phyloP scores from a whole-genome alignment of 2,888 invertebrate species.

The Drosophila infuscata region DNA sequence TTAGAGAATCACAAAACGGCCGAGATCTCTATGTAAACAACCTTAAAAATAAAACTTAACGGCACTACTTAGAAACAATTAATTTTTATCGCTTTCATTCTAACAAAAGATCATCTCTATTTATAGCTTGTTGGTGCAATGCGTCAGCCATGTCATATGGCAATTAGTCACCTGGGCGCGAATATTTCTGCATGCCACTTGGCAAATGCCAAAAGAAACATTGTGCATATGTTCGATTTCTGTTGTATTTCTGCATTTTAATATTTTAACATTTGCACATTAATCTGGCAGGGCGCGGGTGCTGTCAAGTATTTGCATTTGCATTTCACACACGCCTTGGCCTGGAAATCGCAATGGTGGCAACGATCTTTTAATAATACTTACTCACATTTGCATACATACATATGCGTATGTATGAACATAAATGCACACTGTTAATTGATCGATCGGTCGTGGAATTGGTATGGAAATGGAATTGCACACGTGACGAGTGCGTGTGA shows the following conservation, averaged over 20 bases:
- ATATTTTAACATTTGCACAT: constrained; percentile 52
- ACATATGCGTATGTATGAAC: constrained; percentile 18
- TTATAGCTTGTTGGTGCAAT: constrained; percentile 32
- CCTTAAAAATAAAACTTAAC: neutral
- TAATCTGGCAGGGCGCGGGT: constrained; percentile 65
- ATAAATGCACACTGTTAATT: constrained; percentile 41
- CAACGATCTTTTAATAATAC: constrained; percentile 67
- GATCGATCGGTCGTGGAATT: constrained; percentile 69
- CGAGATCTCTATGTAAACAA: neutral
- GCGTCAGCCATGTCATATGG: constrained; percentile 30
- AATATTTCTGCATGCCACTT: constrained; percentile 35
- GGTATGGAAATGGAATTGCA: constrained; percentile 52
- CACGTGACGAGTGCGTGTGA: constrained; percentile 72
- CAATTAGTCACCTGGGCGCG: constrained; percentile 63
- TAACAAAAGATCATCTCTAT: constrained; percentile 1
- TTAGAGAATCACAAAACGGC: neutral
- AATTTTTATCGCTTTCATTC: neutral
- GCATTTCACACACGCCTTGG: constrained; percentile 78
- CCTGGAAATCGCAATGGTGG: constrained; percentile 69
- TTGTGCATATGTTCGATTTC: constrained; percentile 30
- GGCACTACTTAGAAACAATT: neutral
- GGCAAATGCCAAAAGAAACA: constrained; percentile 39
- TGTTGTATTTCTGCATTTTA: constrained; percentile 32
- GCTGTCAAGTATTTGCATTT: constrained; percentile 63
- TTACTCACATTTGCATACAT: constrained; percentile 14